These are phyloP conservation scores for Macrosiphum euphorbiae DNA, from an alignment of 2,888 invertebrate species.

Conservation along the genomic window DNA sequence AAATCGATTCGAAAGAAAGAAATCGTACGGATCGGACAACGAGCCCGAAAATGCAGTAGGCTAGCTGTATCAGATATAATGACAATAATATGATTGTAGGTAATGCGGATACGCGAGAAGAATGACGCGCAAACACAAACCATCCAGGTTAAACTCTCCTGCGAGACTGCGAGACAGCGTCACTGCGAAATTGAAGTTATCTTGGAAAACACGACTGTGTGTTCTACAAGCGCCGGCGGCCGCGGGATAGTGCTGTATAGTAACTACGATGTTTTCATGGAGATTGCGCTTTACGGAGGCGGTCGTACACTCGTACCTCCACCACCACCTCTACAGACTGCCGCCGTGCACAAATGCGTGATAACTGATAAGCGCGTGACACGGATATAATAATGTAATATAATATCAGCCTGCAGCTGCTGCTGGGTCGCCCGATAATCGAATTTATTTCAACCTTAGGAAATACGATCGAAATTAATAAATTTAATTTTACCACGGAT, in stretches of 20 bases:
- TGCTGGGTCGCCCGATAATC: not conserved
- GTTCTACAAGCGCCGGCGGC: not conserved
- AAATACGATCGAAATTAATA: not conserved
- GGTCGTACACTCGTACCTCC: not conserved
- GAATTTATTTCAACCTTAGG: too few species aligned
- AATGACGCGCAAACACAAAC: not conserved
- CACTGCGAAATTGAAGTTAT: not conserved
- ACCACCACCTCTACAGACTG: not conserved
- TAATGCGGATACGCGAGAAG: not conserved
- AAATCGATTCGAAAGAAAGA: not conserved
- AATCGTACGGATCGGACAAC: not conserved
- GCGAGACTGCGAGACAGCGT: constrained; percentile 13
- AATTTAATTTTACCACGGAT: not conserved
- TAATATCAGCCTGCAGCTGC: not conserved
- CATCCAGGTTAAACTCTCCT: not conserved
- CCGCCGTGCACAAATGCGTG: not conserved
- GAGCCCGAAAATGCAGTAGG: not conserved
- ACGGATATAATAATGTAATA: not conserved
- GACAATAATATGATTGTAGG: not conserved
- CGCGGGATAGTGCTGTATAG: not conserved
- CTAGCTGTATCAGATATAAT: not conserved
- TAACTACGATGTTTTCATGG: not conserved
- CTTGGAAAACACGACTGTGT: not conserved
- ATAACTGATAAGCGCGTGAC: not conserved
- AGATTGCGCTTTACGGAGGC: not conserved